A percentile compares a stretch with the other conserved stretches of the same genome.
Conservation (phyloP, 2,888 invertebrate species). For the Apamea crenata region DNA sequence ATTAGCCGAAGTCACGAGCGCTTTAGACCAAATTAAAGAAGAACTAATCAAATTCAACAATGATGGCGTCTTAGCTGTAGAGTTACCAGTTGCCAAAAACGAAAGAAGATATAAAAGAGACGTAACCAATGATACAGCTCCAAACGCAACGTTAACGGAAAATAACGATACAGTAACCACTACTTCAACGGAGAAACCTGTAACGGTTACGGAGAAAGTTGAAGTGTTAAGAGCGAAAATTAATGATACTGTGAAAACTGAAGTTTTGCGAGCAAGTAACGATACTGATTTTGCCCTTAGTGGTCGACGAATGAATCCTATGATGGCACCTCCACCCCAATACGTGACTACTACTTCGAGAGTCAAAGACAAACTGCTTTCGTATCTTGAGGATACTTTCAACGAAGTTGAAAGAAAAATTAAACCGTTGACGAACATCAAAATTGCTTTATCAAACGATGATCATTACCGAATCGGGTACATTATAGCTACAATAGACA, state of each 20-base stretch:
- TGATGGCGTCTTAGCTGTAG: conserved; percentile 2
- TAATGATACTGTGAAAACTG: background rate
- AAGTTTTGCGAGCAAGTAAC: background rate
- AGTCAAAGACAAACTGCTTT: conserved; percentile 71
- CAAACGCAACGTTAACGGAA: background rate
- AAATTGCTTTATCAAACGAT: conserved; percentile 62
- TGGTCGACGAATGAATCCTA: conserved; percentile 33
- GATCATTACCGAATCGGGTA: conserved; percentile 75
- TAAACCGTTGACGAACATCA: conserved; percentile 62
- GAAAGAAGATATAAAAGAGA: conserved; percentile 36
- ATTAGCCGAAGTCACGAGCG: background rate
- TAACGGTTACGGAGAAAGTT: conserved; percentile 4
- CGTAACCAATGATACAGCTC: conserved; percentile 7
- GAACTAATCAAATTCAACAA: conserved; percentile 25
- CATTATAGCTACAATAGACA: conserved; percentile 76
- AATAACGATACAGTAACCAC: background rate
- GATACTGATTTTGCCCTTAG: background rate
- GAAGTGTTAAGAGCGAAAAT: background rate
- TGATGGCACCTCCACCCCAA: background rate
- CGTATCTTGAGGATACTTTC: conserved; percentile 70
- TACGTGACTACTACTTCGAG: background rate
- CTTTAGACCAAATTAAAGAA: conserved; percentile 30
- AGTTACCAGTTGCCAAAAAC: background rate
- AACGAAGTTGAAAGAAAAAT: conserved; percentile 71
- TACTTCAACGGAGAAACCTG: conserved; percentile 9